Evolutionary conservation across 2,113 vertebrate species (phyloP).

Genomic region (Sclerurus mexicanus): DNA sequence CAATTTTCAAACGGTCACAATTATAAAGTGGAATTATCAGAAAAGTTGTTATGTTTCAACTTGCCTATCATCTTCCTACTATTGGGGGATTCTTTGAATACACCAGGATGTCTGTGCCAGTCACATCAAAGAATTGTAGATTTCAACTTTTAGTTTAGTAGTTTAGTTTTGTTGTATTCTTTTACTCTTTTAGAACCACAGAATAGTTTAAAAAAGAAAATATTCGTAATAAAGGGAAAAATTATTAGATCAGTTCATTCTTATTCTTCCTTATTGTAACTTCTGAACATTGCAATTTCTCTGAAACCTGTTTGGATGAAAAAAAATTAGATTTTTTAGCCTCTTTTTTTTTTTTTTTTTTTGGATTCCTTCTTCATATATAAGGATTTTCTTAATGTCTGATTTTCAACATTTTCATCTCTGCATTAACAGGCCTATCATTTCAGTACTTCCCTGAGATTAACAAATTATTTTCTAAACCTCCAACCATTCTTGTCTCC

Average conservation of each 20-base stretch:
- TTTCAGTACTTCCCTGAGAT: not conserved
- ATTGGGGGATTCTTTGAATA: rapidly evolving
- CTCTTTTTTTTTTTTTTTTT: not conserved
- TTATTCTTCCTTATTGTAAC: not conserved
- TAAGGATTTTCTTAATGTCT: not conserved
- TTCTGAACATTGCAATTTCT: not conserved
- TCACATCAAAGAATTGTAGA: not conserved
- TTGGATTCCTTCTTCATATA: not conserved
- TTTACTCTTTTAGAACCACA: not conserved
- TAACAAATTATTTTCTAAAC: not conserved
- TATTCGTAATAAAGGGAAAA: not conserved
- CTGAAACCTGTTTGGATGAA: not conserved
- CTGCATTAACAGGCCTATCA: not conserved
- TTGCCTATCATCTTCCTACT: not conserved
- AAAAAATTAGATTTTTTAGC: not conserved
- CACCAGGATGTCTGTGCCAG: rapidly evolving
- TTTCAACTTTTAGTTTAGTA: no score
- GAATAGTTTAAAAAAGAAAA: not conserved
- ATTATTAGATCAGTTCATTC: not conserved
- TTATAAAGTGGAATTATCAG: not conserved
- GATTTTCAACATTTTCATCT: not conserved
- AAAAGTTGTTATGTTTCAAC: not conserved
- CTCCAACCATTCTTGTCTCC: not conserved
- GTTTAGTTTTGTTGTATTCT: not conserved
- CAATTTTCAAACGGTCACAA: no score